Percentiles rank a stretch among this genome's conserved stretches.
phyloP scores from a whole-genome alignment of 2,797 vertebrate species.

The Spinus olivaceus region DNA sequence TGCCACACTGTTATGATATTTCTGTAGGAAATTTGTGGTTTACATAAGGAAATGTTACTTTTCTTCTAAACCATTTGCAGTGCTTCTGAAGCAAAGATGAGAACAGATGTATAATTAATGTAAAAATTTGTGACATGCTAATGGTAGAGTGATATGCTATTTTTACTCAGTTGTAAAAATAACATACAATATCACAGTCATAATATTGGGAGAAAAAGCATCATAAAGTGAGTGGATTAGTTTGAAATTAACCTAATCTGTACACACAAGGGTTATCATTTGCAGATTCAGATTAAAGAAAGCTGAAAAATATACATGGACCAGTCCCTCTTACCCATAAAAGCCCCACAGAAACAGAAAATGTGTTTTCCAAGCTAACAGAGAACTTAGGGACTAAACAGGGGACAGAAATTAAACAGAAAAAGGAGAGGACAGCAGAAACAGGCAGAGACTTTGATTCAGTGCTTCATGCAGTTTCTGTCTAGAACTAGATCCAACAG shows the following conservation, averaged over 20 bases:
- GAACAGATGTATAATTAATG: background rate
- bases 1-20: background rate
- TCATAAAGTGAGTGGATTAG: background rate
- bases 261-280: background rate
- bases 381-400: background rate
- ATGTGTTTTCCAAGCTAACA: background rate
- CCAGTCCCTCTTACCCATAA: background rate
- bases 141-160: background rate
- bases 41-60: background rate
- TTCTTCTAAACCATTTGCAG: background rate
- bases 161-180: background rate
- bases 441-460: background rate
- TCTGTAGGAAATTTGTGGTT: background rate
- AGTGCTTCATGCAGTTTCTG: background rate
- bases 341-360: background rate
- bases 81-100: background rate
- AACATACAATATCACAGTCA: background rate
- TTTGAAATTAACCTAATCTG: background rate
- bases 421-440: background rate
- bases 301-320: background rate
- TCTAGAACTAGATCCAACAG: background rate
- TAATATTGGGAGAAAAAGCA: background rate
- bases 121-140: background rate
- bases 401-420: background rate
- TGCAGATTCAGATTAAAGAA: background rate